Percentiles rank a stretch among this genome's conserved stretches.
Evolutionary conservation across 2,113 vertebrate species (phyloP).

Genomic region (Ptilonorhynchus violaceus): DNA sequence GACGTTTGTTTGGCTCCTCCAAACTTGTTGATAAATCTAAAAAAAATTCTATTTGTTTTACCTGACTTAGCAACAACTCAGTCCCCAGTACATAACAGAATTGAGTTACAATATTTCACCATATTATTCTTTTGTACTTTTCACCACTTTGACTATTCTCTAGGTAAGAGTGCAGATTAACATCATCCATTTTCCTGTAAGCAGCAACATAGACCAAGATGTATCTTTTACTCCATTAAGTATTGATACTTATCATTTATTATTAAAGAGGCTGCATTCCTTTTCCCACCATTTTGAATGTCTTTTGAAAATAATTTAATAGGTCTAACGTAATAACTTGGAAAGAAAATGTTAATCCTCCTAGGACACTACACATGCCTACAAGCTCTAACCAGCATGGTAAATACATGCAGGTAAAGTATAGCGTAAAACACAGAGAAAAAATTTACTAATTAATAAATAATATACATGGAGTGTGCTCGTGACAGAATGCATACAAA

Average conservation of each 20-base stretch:
- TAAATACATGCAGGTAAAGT: not conserved
- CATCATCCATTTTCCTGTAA: conserved; percentile 45
- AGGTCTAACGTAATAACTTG: not conserved
- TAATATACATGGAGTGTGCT: not conserved
- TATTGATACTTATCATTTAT: conserved; percentile 49
- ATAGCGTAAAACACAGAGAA: not conserved
- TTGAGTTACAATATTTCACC: not conserved
- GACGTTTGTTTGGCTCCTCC: not conserved
- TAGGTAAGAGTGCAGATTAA: conserved; percentile 38
- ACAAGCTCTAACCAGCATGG: not conserved
- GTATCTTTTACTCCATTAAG: conserved; percentile 58
- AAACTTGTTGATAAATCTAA: not conserved
- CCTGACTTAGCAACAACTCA: not conserved
- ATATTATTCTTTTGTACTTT: conserved; percentile 24
- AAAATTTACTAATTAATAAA: not conserved
- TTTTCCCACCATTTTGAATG: conserved; percentile 21
- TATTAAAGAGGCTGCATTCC: conserved; percentile 44
- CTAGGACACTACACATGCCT: not conserved
- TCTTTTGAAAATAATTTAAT: conserved; percentile 58
- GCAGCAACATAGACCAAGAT: conserved; percentile 29
- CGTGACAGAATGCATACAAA: not conserved
- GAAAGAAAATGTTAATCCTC: conserved; percentile 20
- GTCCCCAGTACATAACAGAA: not conserved
- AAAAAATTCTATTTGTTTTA: not conserved
- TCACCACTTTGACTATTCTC: conserved; percentile 7